Evolutionary conservation across 2,888 invertebrate species (phyloP).

Genomic region (Epinotia demarniana): DNA sequence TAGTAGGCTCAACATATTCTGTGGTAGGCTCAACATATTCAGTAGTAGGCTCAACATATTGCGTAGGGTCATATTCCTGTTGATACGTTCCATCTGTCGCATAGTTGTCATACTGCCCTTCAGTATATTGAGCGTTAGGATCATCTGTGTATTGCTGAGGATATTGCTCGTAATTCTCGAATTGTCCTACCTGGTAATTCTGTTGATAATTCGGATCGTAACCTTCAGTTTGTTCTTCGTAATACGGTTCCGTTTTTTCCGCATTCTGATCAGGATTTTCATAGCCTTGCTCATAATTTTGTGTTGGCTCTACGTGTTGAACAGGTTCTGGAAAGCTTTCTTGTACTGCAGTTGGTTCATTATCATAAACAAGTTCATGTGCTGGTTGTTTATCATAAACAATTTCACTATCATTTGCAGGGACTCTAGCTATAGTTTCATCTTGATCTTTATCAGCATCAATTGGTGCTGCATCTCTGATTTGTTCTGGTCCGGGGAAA

Average conservation of each 20-base stretch:
- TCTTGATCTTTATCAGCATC: slow-evolving; percentile 13
- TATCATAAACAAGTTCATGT: slow-evolving; percentile 42
- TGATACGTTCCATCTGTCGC: slow-evolving; percentile 65
- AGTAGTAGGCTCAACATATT: slow-evolving; percentile 57
- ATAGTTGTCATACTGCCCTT: slow-evolving; percentile 66
- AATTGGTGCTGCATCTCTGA: slow-evolving; percentile 42
- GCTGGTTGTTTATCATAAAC: slow-evolving; percentile 46
- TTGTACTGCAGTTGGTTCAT: slow-evolving; percentile 14
- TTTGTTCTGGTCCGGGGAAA: slow-evolving; percentile 44
- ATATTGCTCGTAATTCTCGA: slow-evolving; percentile 67
- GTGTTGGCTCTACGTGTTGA: slow-evolving; percentile 50
- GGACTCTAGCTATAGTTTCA: slow-evolving; percentile 33
- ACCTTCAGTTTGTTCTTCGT: slow-evolving; percentile 49
- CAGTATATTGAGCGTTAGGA: slow-evolving; percentile 64
- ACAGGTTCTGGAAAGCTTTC: slow-evolving; percentile 39
- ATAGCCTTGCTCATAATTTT: slow-evolving; percentile 53
- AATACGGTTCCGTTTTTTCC: slow-evolving; percentile 42
- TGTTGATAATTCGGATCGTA: slow-evolving; percentile 60
- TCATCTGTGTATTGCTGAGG: slow-evolving; percentile 63
- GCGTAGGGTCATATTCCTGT: slow-evolving; percentile 63
- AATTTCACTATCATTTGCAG: too few relatives aligned
- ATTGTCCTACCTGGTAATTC: slow-evolving; percentile 59
- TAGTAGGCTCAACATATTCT: slow-evolving; percentile 3
- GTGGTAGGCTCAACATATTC: slow-evolving; percentile 28
- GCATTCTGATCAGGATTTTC: slow-evolving; percentile 49